Conservation (phyloP, 2,888 invertebrate genomes). For the Phyllotreta cruciferae region DNA sequence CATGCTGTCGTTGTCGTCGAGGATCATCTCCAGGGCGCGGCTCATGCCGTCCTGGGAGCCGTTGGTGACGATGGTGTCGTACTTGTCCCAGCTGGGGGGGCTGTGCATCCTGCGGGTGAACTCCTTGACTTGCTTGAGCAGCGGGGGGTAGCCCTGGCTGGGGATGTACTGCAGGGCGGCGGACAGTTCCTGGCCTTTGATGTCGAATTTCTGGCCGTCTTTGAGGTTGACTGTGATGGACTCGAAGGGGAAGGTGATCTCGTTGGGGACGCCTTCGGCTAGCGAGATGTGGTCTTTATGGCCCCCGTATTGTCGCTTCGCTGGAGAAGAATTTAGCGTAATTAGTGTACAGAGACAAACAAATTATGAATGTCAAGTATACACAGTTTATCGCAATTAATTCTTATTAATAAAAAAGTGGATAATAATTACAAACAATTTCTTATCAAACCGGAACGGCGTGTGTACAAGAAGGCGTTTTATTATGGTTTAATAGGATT, state of each 20-base stretch:
- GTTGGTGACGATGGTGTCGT: slow-evolving; percentile 72
- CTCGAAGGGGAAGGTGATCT: slow-evolving; percentile 73
- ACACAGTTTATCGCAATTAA: too few species aligned
- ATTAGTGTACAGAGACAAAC: background rate
- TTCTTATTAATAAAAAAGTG: background rate
- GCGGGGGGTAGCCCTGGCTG: slow-evolving; percentile 70
- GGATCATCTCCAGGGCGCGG: slow-evolving; percentile 74
- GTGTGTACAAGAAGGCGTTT: too few species aligned
- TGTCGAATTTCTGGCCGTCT: slow-evolving; percentile 63
- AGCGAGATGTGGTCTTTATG: slow-evolving; percentile 66
- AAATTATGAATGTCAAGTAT: background rate
- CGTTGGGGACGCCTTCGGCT: slow-evolving; percentile 79
- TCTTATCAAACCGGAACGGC: slow-evolving; percentile 8
- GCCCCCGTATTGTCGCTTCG: slow-evolving; percentile 62
- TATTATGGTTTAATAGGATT: too few species aligned
- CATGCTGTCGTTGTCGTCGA: slow-evolving; percentile 74
- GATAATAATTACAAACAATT: slow-evolving; percentile 5
- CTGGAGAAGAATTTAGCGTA: slow-evolving; percentile 50
- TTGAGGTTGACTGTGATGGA: slow-evolving; percentile 67
- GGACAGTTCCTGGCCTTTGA: slow-evolving; percentile 68
- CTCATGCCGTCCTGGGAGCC: slow-evolving; percentile 82
- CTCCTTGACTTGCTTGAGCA: slow-evolving; percentile 67
- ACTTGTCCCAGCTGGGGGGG: slow-evolving; percentile 69
- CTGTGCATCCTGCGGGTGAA: slow-evolving; percentile 71
- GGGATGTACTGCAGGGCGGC: slow-evolving; percentile 79